Evolutionary conservation across 2,888 invertebrate genomes (phyloP).

Genomic region (Cremastinae sp.): DNA sequence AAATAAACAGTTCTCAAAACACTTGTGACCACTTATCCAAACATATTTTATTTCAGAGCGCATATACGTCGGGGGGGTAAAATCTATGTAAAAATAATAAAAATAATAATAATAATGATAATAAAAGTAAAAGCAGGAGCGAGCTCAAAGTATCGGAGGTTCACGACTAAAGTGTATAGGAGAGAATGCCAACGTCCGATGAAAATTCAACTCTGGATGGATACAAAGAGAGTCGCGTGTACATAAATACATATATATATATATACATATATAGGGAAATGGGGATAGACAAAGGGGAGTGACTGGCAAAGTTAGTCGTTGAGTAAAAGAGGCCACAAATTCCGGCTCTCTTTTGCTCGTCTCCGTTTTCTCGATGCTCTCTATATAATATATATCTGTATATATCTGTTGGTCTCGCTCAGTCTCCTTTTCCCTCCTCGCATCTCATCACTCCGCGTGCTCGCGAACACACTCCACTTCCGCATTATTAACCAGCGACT

Average conservation of each 20-base stretch:
- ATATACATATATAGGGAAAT: conserved; percentile 18
- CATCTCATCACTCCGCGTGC: conserved; percentile 52
- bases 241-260: not conserved
- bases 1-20: no score
- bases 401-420: not conserved
- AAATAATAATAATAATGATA: not conserved
- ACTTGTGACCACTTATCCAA: no score
- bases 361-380: conserved; percentile 9
- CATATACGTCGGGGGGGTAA: no score
- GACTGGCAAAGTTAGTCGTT: conserved; percentile 33
- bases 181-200: conserved; percentile 44
- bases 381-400: no score
- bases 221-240: conserved; percentile 35
- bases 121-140: not conserved
- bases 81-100: no score
- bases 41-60: no score
- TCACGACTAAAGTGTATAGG: conserved; percentile 22
- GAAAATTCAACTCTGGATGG: conserved; percentile 36
- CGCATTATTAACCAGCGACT: conserved; percentile 53
- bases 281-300: conserved; percentile 21
- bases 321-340: conserved; percentile 22
- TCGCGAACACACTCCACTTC: conserved; percentile 44
- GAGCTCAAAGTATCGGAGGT: conserved; percentile 16
- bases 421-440: conserved; percentile 24
- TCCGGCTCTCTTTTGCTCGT: conserved; percentile 12